A percentile compares a stretch with the other conserved stretches of the same genome.
Evolutionary conservation across 2,113 vertebrate genomes (phyloP).

Genomic region (Pterophyllum scalare): DNA sequence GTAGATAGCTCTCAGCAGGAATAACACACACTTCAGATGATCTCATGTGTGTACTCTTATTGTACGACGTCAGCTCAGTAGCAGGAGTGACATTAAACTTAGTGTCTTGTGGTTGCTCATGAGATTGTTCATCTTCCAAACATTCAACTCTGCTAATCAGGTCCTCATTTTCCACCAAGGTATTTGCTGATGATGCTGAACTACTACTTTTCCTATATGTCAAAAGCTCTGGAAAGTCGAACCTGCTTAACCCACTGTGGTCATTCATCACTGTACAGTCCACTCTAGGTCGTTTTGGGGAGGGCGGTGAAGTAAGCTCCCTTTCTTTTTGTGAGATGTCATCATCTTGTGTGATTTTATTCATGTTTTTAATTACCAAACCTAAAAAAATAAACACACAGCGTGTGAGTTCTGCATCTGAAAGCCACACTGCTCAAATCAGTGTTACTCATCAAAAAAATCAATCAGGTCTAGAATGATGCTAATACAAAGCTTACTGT

Average conservation of each 20-base stretch:
- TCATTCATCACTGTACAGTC: slow-evolving; percentile 22
- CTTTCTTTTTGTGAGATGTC: slow-evolving; percentile 3
- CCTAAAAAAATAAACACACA: slow-evolving; percentile 37
- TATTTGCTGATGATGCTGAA: background rate
- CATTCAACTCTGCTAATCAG: background rate
- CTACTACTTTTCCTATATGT: slow-evolving; percentile 12
- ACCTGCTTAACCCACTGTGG: background rate
- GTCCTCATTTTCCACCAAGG: background rate
- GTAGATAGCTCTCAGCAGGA: slow-evolving; percentile 13
- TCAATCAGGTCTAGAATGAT: background rate
- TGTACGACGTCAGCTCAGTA: background rate
- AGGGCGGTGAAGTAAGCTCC: slow-evolving; percentile 21
- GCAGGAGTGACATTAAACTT: background rate
- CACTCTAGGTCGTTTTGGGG: slow-evolving; percentile 57
- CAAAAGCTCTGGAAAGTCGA: slow-evolving; percentile 29
- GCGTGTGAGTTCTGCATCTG: slow-evolving; percentile 1
- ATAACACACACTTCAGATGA: slow-evolving; percentile 14
- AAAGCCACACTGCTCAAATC: background rate
- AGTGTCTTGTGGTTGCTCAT: background rate
- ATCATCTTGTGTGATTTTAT: slow-evolving; percentile 27
- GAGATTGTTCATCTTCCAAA: slow-evolving; percentile 12
- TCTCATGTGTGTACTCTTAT: background rate
- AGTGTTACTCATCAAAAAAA: background rate
- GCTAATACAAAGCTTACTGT: background rate
- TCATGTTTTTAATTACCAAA: slow-evolving; percentile 48